Evolutionary conservation across 2,797 vertebrate species (phyloP), one percentile per base, ranked within the genome.

Genomic region (Lithobates sylvaticus): DNA sequence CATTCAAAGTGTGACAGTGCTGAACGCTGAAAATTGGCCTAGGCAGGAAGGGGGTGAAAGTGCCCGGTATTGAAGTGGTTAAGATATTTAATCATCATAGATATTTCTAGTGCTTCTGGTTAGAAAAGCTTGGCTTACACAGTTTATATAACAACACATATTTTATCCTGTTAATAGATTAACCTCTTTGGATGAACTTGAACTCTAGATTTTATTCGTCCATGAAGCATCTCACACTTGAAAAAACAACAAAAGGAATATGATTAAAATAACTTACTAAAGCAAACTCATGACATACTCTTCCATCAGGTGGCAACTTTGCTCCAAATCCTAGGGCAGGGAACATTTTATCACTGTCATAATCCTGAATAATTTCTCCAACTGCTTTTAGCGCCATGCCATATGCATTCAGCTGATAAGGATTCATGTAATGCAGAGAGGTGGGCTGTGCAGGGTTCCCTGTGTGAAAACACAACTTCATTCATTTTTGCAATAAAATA

Each of bases 271-370:
- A 84, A 89, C 95, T 94, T 93, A 99, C 98, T 96, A 99, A 92
- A 74, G 98, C 98, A 94, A 99, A 99, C 91, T 99, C 98, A 83
- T 99, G 98, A 64, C 98, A 99, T 86, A 99, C 93, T 68, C 98
- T 96, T 90, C 98, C 98, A 77, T 99, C 98, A 2, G 98, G 98
- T 16, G 98, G 98, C 88, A 99, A 95, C 89, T 97, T 97, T 91
- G 98, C 98, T 89, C 98, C 98, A 81, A 99, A 99, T 39, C 98
- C 98, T 87, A 99, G 94, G 0, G 98, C 98, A 0, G 98, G 98
- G 91, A 99, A 99, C 98, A 99, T 99, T 94, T 99, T 99, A 88
- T 99, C 98, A 65, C 97, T 99, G 93, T 99, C 98, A 36, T 99
- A 99, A 92, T 99, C 98, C 93, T 99, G 98, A 91, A 99, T 98